phyloP scores from a whole-genome alignment of 2,797 vertebrate genomes.

The Rhadinocentrus ornatus region DNA sequence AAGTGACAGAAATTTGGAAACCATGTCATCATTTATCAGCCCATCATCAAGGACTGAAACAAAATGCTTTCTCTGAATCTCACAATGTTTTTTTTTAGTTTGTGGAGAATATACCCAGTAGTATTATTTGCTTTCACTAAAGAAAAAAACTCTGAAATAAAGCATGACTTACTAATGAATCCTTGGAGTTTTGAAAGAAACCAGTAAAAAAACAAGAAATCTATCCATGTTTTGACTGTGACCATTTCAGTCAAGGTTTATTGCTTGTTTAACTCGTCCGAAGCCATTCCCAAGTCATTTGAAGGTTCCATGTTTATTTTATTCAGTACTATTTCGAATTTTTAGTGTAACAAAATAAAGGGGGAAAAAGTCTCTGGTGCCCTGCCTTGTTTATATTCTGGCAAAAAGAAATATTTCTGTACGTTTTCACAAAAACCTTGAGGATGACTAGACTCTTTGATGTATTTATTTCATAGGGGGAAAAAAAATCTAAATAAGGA shows the following conservation, averaged over 20 bases:
- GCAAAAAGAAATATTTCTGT: background rate
- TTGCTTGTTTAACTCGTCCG: background rate
- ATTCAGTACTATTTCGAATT: background rate
- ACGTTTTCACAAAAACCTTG: background rate
- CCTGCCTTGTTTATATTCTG: background rate
- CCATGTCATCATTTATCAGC: background rate
- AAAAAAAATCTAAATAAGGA: background rate
- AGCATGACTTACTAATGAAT: background rate
- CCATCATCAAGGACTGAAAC: background rate
- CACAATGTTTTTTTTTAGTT: slow-evolving; percentile 1
- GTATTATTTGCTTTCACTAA: background rate
- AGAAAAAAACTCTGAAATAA: background rate
- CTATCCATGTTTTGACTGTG: too few species aligned
- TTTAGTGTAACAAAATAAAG: background rate
- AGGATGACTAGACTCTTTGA: too few species aligned
- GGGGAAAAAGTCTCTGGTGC: background rate
- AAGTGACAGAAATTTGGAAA: background rate
- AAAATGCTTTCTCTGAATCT: slow-evolving; percentile 18
- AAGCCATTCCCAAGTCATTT: background rate
- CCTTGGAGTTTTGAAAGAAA: too few species aligned
- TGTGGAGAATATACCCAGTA: slow-evolving; percentile 7
- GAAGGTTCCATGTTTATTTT: background rate
- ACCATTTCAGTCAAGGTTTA: too few species aligned
- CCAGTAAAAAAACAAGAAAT: too few species aligned
- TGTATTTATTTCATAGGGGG: too few species aligned